Percentiles rank a stretch among this genome's conserved stretches.
phyloP scores from a whole-genome alignment of 2,888 invertebrate species.

The Sphecodes monilicornis region DNA sequence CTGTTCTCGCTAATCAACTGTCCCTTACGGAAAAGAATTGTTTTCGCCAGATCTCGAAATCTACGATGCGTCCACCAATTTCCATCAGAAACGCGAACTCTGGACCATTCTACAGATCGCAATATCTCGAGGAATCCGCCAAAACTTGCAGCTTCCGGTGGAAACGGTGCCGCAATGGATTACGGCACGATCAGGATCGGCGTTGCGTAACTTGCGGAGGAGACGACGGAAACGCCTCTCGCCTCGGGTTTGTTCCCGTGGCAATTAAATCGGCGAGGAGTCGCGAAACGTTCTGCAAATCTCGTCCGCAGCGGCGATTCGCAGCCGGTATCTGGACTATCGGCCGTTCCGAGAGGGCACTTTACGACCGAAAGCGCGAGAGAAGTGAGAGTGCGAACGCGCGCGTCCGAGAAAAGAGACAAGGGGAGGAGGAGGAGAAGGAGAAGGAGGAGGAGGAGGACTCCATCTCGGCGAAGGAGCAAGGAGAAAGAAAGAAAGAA shows the following conservation, averaged over 20 bases:
- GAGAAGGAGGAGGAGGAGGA: background rate
- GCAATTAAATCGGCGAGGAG: conserved; percentile 7
- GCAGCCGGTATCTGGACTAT: background rate
- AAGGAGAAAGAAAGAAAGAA: conserved; percentile 8
- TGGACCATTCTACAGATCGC: background rate
- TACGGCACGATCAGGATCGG: background rate
- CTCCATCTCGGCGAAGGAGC: background rate
- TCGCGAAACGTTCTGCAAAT: conserved; percentile 3
- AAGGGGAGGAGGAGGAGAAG: background rate
- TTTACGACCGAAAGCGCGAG: conserved; percentile 15
- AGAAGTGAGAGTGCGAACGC: conserved; percentile 24
- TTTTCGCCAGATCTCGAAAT: too few species aligned
- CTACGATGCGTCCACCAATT: too few species aligned
- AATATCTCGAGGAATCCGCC: background rate
- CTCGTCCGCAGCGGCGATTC: background rate
- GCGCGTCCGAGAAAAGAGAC: background rate
- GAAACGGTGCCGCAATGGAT: background rate
- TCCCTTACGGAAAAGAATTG: too few species aligned
- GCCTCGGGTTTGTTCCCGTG: background rate
- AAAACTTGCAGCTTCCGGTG: background rate
- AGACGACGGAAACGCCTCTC: background rate
- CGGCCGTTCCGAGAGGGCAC: background rate
- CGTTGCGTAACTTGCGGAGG: background rate
- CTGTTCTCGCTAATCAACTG: too few species aligned
- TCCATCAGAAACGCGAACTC: too few species aligned